Evolutionary conservation across 2,797 vertebrate genomes (phyloP), one percentile per base, ranked within the genome.

Genomic region (Gorsachius magnificus): DNA sequence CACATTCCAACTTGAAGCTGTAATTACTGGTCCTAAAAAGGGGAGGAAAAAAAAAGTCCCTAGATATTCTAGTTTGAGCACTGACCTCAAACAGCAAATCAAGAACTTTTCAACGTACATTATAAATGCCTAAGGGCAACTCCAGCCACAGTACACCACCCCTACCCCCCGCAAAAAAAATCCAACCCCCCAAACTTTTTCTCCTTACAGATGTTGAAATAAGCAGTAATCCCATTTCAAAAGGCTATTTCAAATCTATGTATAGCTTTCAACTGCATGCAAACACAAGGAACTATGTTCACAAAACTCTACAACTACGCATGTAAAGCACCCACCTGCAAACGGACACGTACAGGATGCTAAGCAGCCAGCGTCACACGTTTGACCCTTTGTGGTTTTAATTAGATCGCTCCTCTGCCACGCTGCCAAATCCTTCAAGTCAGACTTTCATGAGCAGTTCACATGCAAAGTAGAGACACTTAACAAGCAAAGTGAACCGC

Each of bases 271-370:
- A 31, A 0, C 3, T 46, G 13, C 2, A 3, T 9, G 10, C 6
- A 10, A 64, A 51, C 16, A 38, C 19, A 36, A 25, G 7, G 14
- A 65, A 46, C 1, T 0, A 5, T 0, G 1, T 15, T 24, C 53
- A 80, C 16, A 35, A 53, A 83, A 65, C 31, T 26, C 17, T 28
- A 5, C 31, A 25, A 11, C 3, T 19, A 54, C 38, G 18, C 9
- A 13, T 2, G 13, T 13, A 3, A 50, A 58, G 31, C 4, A 43
- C 3, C 8, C 38, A 53, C 43, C 46, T 75, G 38, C 35, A 43
- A 71, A 35, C 0, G 25, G 18, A 13, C 10, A 1, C 1, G 0
- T 0, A 4, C 1, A 20, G 6, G 38, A 24, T 2, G 22, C 31
- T 31, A 45, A 33, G 41, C 16, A 43, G 0, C 7, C 3, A 1